Conservation (phyloP, 1,140 invertebrate genomes). For the Aphelinus atriplicis region DNA sequence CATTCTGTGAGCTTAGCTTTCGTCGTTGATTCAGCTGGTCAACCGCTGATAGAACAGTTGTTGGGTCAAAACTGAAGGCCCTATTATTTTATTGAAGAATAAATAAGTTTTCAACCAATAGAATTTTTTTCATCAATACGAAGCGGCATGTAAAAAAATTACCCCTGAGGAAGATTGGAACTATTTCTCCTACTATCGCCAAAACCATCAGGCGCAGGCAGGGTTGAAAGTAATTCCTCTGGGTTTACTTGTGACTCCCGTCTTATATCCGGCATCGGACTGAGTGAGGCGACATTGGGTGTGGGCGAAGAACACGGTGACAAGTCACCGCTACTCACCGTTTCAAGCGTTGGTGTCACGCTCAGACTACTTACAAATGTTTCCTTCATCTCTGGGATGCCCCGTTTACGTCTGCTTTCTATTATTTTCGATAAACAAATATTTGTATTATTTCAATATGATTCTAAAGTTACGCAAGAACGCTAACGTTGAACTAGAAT, state of each 20-base stretch:
- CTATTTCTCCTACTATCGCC: conserved; percentile 77
- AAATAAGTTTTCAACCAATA: no score
- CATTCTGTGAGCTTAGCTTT: conserved; percentile 41
- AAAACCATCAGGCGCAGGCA: conserved; percentile 80
- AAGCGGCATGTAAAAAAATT: conserved; percentile 29
- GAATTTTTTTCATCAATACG: no score
- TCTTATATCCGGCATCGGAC: conserved; percentile 74
- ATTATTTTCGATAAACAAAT: neutral
- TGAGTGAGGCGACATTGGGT: conserved; percentile 71
- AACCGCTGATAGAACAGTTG: conserved; percentile 39
- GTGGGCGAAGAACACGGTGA: conserved; percentile 72
- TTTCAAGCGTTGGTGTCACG: conserved; percentile 59
- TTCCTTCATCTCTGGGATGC: conserved; percentile 48
- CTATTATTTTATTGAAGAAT: conserved; percentile 34
- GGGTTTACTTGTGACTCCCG: conserved; percentile 69
- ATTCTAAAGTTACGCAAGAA: no score
- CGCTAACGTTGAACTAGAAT: no score
- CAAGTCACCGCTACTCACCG: conserved; percentile 64
- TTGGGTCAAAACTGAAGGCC: conserved; percentile 51
- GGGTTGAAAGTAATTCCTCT: conserved; percentile 66
- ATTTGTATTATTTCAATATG: neutral
- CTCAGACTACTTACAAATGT: conserved; percentile 48
- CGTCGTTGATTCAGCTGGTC: conserved; percentile 38
- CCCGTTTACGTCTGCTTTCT: conserved; percentile 46
- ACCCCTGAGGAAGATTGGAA: conserved; percentile 70